phyloP scores from a whole-genome alignment of 2,113 vertebrate species.

The Mesocricetus auratus region DNA sequence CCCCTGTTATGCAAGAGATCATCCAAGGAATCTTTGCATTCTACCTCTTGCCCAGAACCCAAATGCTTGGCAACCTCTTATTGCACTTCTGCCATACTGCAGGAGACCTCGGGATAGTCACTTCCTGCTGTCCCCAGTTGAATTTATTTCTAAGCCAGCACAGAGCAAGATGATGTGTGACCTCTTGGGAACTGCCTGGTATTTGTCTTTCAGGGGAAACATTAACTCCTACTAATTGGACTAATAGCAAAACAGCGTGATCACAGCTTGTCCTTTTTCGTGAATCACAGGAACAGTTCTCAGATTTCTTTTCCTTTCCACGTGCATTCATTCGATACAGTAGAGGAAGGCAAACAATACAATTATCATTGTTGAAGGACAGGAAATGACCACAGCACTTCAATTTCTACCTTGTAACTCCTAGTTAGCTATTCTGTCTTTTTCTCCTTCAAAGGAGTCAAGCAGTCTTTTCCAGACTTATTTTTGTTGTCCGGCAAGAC shows the following conservation, averaged over 20 bases:
- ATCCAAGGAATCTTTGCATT: not conserved
- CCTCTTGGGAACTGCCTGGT: conserved; percentile 65
- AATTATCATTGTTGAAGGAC: not conserved
- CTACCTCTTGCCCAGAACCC: not conserved
- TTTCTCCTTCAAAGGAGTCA: not conserved
- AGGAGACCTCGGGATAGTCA: not conserved
- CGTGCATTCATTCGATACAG: not conserved
- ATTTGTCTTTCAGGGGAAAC: conserved; percentile 65
- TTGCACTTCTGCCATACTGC: not conserved
- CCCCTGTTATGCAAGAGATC: not conserved
- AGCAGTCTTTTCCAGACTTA: not conserved
- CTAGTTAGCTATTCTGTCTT: not conserved
- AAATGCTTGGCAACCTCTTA: not conserved
- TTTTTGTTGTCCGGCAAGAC: not conserved
- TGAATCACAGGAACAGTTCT: not conserved
- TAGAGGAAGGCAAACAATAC: not conserved
- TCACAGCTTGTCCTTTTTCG: not conserved
- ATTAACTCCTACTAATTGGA: conserved; percentile 30
- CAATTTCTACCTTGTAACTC: not conserved
- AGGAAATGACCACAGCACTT: not conserved
- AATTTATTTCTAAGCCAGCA: conserved; percentile 52
- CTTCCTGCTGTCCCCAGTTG: conserved; percentile 51
- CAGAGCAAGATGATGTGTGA: conserved; percentile 54
- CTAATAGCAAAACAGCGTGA: conserved; percentile 23
- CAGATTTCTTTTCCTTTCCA: conserved; percentile 13